Evolutionary conservation across 2,113 vertebrate species (phyloP).

Genomic region (Psephotus haematonotus): DNA sequence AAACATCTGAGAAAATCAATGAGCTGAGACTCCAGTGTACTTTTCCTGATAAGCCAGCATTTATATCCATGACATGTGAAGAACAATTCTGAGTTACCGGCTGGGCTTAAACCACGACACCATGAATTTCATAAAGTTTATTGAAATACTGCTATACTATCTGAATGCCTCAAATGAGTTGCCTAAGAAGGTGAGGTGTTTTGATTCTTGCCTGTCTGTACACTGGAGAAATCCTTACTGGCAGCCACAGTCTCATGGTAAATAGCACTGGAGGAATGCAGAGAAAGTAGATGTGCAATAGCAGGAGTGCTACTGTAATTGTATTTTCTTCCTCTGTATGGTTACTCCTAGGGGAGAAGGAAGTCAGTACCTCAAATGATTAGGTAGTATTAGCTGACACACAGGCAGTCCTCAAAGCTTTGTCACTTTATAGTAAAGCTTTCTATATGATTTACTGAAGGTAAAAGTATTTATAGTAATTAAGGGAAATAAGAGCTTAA

Average conservation of each 20-base stretch:
- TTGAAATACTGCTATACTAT: not conserved
- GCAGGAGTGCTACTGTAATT: constrained; percentile 37
- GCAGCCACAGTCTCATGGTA: not conserved
- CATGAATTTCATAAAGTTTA: not conserved
- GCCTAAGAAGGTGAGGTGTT: not conserved
- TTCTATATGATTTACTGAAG: not conserved
- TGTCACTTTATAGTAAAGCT: not conserved
- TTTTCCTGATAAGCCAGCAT: not conserved
- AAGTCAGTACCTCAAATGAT: constrained; percentile 45
- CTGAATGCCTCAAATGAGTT: not conserved
- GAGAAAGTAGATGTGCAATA: constrained; percentile 19
- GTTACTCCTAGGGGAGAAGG: constrained; percentile 6
- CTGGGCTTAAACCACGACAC: not conserved
- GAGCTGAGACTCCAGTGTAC: not conserved
- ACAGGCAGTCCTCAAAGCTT: not conserved
- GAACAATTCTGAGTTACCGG: not conserved
- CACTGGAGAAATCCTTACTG: not conserved
- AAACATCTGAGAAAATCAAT: not conserved
- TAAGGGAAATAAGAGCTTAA: not conserved
- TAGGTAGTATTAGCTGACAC: constrained; percentile 9
- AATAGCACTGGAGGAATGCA: not conserved
- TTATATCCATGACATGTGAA: not conserved
- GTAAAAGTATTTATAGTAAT: not conserved
- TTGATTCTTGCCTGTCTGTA: not conserved
- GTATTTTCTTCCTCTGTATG: not conserved